phyloP scores from a whole-genome alignment of 2,797 vertebrate genomes.

The Karalla daura region DNA sequence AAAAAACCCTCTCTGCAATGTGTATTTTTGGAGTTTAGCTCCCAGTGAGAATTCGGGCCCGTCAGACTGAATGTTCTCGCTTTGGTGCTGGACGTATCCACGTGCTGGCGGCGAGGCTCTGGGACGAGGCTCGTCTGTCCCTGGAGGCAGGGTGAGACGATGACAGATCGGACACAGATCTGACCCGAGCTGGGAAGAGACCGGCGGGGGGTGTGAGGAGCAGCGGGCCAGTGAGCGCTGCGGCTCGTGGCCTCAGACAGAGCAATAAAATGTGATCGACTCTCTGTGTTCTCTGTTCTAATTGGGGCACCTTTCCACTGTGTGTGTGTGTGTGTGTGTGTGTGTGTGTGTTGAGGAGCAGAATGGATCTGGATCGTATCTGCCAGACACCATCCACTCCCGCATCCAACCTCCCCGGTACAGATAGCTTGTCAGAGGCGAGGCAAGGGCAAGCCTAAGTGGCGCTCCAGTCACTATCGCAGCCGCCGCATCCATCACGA shows the following conservation, averaged over 20 bases:
- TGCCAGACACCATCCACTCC: conserved; percentile 22
- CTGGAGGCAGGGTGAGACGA: conserved; percentile 54
- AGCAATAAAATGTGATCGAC: conserved; percentile 29
- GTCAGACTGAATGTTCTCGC: conserved; percentile 67
- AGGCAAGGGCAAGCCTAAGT: conserved; percentile 67
- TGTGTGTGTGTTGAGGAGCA: conserved; percentile 18
- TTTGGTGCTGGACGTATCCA: conserved; percentile 35
- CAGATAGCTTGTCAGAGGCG: conserved; percentile 62
- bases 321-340: conserved; percentile 11
- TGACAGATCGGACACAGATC: conserved; percentile 62
- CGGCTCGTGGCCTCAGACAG: conserved; percentile 40
- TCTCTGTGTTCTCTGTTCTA: conserved; percentile 25
- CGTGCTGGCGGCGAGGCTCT: conserved; percentile 36
- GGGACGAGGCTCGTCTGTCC: conserved; percentile 56
- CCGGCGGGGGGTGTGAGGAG: conserved; percentile 26
- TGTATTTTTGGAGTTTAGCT: conserved; percentile 60
- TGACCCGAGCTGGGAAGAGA: conserved; percentile 49
- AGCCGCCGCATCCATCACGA: conserved; percentile 64
- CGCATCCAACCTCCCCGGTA: conserved; percentile 17
- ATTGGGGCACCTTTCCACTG: conserved; percentile 7
- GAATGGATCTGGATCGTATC: conserved; percentile 33
- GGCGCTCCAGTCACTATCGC: conserved; percentile 55
- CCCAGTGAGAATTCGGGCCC: conserved; percentile 47
- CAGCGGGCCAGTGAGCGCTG: conserved; percentile 14
- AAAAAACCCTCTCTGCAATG: conserved; percentile 40